These are phyloP conservation scores for Coregonus suidteri DNA, from an alignment of 2,797 vertebrate species.

Conservation along the genomic window DNA sequence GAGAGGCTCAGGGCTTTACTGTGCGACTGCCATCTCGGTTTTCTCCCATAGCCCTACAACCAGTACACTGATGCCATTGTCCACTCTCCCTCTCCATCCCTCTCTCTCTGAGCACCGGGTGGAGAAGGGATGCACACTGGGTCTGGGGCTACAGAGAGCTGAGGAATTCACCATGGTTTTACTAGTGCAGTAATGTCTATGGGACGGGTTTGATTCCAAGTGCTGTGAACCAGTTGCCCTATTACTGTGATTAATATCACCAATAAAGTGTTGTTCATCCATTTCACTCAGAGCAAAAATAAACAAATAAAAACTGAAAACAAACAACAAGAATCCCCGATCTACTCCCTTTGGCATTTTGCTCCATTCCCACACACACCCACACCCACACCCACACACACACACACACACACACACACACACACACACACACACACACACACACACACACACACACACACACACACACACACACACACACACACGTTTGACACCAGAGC, in stretches of 20 bases:
- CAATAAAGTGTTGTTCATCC: neutral
- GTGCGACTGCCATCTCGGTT: neutral
- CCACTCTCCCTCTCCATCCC: neutral
- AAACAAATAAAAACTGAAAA: neutral
- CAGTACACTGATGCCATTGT: constrained; percentile 23
- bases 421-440: constrained; percentile 18
- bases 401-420: constrained; percentile 26
- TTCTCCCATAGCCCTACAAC: constrained; percentile 15
- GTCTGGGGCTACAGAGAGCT: neutral
- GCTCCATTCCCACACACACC: neutral
- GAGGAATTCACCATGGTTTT: neutral
- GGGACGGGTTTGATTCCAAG: neutral
- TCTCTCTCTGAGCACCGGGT: neutral
- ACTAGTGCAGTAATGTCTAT: neutral
- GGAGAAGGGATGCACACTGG: neutral
- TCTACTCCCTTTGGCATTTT: neutral
- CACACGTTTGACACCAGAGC: constrained; percentile 52
- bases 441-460: constrained; percentile 17
- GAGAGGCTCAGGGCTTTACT: constrained; percentile 5
- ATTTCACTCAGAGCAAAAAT: neutral
- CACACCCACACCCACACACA: constrained; percentile 17
- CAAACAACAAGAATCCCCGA: neutral
- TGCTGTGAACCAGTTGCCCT: neutral
- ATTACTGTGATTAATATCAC: neutral
- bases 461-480: constrained; percentile 7